Conservation (phyloP, 1,140 invertebrate species). For the Drosophila cardini region DNA sequence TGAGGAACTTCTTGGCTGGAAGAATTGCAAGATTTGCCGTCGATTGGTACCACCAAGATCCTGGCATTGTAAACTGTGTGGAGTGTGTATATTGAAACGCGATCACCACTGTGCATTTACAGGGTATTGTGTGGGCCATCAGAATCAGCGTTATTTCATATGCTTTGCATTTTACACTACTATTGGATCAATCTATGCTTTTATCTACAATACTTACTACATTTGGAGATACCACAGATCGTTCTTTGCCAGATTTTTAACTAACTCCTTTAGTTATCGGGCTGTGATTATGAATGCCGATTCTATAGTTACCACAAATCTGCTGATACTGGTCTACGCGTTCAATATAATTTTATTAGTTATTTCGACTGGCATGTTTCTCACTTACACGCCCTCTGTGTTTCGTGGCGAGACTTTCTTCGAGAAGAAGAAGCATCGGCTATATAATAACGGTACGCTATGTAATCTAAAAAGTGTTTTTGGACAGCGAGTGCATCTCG, state of each 20-base stretch:
- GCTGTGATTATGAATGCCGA: too few relatives aligned
- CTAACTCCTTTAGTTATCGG: too few relatives aligned
- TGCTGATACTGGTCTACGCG: slow-evolving; percentile 88
- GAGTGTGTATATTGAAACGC: slow-evolving; percentile 93
- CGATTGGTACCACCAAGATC: slow-evolving; percentile 92
- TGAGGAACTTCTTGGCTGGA: slow-evolving; percentile 22
- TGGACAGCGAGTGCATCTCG: slow-evolving; percentile 90
- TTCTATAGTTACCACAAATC: slow-evolving; percentile 40
- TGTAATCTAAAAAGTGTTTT: slow-evolving; percentile 89
- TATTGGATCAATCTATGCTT: slow-evolving; percentile 88
- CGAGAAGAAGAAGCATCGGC: slow-evolving; percentile 20
- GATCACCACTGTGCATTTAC: slow-evolving; percentile 98
- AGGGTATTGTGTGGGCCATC: slow-evolving; percentile 94
- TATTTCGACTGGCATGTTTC: slow-evolving; percentile 87
- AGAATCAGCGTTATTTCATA: slow-evolving; percentile 95
- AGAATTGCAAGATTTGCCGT: slow-evolving; percentile 50
- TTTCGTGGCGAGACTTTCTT: slow-evolving; percentile 13
- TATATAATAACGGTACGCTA: slow-evolving; percentile 90
- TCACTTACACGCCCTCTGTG: slow-evolving; percentile 86
- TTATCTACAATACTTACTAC: slow-evolving; percentile 86
- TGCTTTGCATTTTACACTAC: slow-evolving; percentile 93
- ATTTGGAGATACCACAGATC: background rate
- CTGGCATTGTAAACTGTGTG: slow-evolving; percentile 94
- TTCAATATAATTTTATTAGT: slow-evolving; percentile 88
- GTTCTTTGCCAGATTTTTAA: background rate